Evolutionary conservation across 2,888 invertebrate genomes (phyloP), one percentile per base, ranked within the genome.

Genomic region (Drepanosiphum platanoidis): DNA sequence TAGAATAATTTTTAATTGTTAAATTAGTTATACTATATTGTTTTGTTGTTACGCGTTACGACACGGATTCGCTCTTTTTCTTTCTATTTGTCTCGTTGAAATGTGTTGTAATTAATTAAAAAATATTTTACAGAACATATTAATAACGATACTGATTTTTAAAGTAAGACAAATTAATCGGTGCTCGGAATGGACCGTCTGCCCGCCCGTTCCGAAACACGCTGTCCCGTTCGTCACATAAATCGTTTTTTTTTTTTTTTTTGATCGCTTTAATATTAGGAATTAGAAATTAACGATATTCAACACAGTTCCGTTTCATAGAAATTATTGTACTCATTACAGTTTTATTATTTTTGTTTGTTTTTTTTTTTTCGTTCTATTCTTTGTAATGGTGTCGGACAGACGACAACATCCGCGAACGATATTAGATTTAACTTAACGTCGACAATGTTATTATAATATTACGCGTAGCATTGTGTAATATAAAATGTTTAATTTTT

Each of bases 1-100:
- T 71, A 84, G 68, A 84, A 39, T 77, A 68, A 84, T 77, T 84
- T 84, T 34, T 68, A 68, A 83, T 83, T 83, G 83, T 83, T 83
- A 77, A 68, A 84, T 84, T 84, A 84, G 84, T 84, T 77, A 30
- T 84, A 66, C n/a, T 68, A 46, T 68, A 46, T 83, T 84, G 66
- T 75, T 77, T 74, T 68, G 22, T 84, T 75, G 61, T 72, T 46
- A 61, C 18, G 15, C 61, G 34, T 84, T 84, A 70, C 58, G 36
- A 84, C 84, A 72, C 42, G 74, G 64, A 64, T 72, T 83, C 9
- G 74, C 42, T 72, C 46, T 74, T 32, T 78, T 42, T 79, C 15
- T 84, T 39, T 64, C 68, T 77, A 34, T 61, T 36, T 30, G 39
- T 81, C 22, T 72, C 71, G 71, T 82, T 72, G 39, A 42, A 71